phyloP scores from a whole-genome alignment of 1,140 invertebrate species.

The Amyelois transitella region DNA sequence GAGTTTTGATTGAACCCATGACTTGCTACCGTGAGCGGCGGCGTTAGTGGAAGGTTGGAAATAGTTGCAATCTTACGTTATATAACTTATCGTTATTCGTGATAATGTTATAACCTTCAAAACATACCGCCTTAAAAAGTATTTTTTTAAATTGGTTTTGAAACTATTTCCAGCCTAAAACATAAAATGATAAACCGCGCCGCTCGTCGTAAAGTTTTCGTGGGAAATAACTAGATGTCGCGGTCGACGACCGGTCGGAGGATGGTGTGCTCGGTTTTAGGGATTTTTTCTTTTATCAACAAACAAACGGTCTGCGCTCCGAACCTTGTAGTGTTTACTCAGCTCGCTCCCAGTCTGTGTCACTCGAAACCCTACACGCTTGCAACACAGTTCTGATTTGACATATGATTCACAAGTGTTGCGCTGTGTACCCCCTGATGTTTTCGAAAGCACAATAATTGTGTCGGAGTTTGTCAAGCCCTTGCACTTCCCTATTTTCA shows the following conservation, averaged over 20 bases:
- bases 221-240: constrained; percentile 7
- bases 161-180: constrained; percentile 9
- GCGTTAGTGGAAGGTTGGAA: background rate
- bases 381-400: background rate
- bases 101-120: no score
- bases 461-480: background rate
- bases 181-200: constrained; percentile 23
- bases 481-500: background rate
- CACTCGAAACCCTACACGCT: constrained; percentile 3
- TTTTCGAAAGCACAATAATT: background rate
- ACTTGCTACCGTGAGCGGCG: background rate
- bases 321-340: constrained; percentile 5
- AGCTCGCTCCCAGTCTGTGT: constrained; percentile 27
- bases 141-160: no score
- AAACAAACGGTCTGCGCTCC: constrained; percentile 21
- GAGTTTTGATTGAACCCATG: constrained; percentile 11
- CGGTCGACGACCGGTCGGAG: constrained; percentile 53
- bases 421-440: background rate
- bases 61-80: background rate
- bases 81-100: background rate
- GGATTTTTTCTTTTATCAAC: constrained; percentile 19
- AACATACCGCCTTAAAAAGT: no score
- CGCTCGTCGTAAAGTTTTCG: background rate
- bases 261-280: constrained; percentile 60
- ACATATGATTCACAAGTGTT: background rate